These are phyloP conservation scores for Clostera curtula DNA, from an alignment of 2,888 invertebrate species.

Conservation along the genomic window DNA sequence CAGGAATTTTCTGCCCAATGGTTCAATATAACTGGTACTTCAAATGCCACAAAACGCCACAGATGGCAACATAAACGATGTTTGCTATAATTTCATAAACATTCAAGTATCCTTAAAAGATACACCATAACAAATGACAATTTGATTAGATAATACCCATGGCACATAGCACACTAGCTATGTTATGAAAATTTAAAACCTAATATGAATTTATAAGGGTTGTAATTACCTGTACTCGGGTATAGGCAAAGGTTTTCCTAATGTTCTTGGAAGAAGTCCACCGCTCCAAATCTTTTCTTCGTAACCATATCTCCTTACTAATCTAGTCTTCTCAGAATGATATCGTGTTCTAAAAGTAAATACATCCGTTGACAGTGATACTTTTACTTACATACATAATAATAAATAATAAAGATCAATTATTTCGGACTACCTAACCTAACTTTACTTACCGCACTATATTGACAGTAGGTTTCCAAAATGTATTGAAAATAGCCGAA, in stretches of 20 bases:
- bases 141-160: no score
- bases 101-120: background rate
- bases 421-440: conserved; percentile 1
- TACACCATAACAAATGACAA: no score
- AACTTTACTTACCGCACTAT: conserved; percentile 47
- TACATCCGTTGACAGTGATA: background rate
- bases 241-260: conserved; percentile 73
- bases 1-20: no score
- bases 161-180: no score
- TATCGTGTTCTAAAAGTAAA: conserved; percentile 64
- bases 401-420: conserved; percentile 3
- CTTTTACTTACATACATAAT: conserved; percentile 1
- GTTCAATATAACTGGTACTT: no score
- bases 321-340: conserved; percentile 77
- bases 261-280: conserved; percentile 82
- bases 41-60: no score
- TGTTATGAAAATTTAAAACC: no score
- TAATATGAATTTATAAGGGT: no score
- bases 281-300: conserved; percentile 78
- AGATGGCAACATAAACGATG: no score
- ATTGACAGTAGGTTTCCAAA: conserved; percentile 56
- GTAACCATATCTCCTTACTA: conserved; percentile 82
- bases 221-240: conserved; percentile 76
- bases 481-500: conserved; percentile 40
- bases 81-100: background rate